phyloP scores from a whole-genome alignment of 2,113 vertebrate genomes.

The Chloebia gouldiae region DNA sequence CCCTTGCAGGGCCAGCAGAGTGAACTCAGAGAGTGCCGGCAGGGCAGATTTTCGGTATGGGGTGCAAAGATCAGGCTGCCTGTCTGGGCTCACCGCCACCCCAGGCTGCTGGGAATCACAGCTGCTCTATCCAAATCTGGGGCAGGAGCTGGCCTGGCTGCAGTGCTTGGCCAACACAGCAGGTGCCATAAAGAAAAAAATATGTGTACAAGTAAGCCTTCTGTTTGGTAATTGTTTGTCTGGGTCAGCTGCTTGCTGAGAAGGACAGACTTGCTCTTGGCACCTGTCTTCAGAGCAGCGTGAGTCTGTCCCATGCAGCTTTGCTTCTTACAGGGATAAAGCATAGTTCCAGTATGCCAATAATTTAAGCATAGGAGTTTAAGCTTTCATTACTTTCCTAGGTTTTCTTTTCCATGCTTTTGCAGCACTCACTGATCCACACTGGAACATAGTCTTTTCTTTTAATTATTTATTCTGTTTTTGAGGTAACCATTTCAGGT shows the following conservation, averaged over 20 bases:
- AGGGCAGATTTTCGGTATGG: fast-evolving
- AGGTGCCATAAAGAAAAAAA: slow-evolving; percentile 18
- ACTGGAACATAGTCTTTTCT: not conserved
- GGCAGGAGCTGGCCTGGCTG: not conserved
- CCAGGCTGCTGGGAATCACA: not conserved
- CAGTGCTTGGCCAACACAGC: not conserved
- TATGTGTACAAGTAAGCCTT: not conserved
- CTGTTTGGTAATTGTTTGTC: not conserved
- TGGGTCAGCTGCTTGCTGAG: not conserved
- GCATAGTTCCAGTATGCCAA: not conserved
- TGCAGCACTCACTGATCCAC: not conserved
- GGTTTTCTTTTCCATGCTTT: slow-evolving; percentile 14
- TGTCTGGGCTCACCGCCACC: fast-evolving
- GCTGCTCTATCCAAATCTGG: not conserved
- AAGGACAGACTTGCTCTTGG: slow-evolving; percentile 42
- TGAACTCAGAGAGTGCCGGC: fast-evolving
- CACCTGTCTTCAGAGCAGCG: not conserved
- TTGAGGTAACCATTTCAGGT: not conserved
- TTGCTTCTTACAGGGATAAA: not conserved
- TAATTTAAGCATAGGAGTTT: not conserved
- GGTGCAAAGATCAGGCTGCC: fast-evolving
- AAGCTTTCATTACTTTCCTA: slow-evolving; percentile 25
- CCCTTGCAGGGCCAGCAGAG: fast-evolving
- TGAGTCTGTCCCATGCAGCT: not conserved
- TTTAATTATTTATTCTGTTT: not conserved